phyloP scores from a whole-genome alignment of 2,888 invertebrate species.

The Volucella bombylans region DNA sequence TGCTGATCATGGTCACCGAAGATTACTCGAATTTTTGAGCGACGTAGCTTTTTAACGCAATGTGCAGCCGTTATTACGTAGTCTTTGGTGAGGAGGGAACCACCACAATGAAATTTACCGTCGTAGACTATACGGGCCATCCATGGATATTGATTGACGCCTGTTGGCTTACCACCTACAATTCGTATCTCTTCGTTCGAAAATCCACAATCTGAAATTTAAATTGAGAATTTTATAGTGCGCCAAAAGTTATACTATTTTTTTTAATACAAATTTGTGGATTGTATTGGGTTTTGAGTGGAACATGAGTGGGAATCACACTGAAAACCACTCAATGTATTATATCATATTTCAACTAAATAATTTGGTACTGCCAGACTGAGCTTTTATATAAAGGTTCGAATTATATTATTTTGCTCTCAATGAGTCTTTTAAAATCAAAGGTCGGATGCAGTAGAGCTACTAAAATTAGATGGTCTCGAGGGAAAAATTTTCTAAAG shows the following conservation, averaged over 20 bases:
- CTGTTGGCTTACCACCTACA: constrained; percentile 91
- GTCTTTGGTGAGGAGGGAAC: constrained; percentile 90
- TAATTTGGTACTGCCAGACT: too few species aligned
- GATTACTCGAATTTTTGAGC: constrained; percentile 91
- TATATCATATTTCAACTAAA: too few species aligned
- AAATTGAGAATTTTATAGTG: constrained; percentile 22
- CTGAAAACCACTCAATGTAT: too few species aligned
- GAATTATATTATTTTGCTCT: too few species aligned
- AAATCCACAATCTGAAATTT: constrained; percentile 89
- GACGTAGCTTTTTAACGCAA: constrained; percentile 89
- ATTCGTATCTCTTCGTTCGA: constrained; percentile 93
- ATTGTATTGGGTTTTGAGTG: too few species aligned
- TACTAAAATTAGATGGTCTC: too few species aligned
- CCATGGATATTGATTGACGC: constrained; percentile 93
- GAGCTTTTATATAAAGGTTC: too few species aligned
- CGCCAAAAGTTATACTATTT: background rate
- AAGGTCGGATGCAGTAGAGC: too few species aligned
- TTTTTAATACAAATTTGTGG: constrained; percentile 9
- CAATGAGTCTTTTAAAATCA: too few species aligned
- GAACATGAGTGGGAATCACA: too few species aligned
- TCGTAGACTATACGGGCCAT: constrained; percentile 93
- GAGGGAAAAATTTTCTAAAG: too few species aligned
- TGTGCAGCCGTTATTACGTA: constrained; percentile 94
- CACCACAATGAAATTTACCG: constrained; percentile 94
- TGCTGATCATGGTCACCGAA: constrained; percentile 93